Base-by-base conservation (phyloP, 2,888 invertebrate species). In the Epinotia nisella region DNA sequence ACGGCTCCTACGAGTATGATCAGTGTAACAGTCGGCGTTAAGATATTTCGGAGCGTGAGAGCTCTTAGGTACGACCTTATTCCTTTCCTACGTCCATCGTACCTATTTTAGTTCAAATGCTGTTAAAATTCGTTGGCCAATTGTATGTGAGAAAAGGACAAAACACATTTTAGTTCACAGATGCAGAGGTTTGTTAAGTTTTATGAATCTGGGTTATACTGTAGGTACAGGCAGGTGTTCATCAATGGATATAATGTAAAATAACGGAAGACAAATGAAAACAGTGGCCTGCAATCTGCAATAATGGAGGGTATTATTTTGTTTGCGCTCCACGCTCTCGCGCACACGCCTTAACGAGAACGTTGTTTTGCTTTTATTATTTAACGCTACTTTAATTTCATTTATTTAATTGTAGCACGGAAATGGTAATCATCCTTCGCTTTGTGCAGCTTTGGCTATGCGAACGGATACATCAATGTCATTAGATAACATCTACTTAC, bases 301-400 rank as follows among this genome's bases (percentile, higher is more conserved):
- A 78, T 83, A 84, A 84, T 87, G 80, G 83, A 79, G 11, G 11
- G 59, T 58, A 84, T 83, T 83, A 85, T 87, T 85, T 84, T 84
- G 82, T 85, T 86, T 81, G 81, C 74, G 80, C 83, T 88, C 82
- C 77, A 90, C 92, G 91, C 92, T 91, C 91, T 91, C 90, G 77
- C 87, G 90, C 81, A 79, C 86, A 81, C 78, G 59, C 75, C 77
- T 79, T 84, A 86, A 85, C 83, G 82, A 85, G 82, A 79, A 79
- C 82, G 86, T 83, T 87, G 86, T 85, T 88, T 86, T 87, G 85
- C 80, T 87, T 87, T 85, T 86, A 87, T 87, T 88, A 84, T 86
- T 87, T 87, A 85, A 87, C 84, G 84, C 85, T 81, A 84, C 84
- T 81, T 82, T 82, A 82, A 78, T 76, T 81, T 78, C 76, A 64